Base-by-base conservation (phyloP, 2,113 vertebrate species). In the Epinephelus fuscoguttatus region DNA sequence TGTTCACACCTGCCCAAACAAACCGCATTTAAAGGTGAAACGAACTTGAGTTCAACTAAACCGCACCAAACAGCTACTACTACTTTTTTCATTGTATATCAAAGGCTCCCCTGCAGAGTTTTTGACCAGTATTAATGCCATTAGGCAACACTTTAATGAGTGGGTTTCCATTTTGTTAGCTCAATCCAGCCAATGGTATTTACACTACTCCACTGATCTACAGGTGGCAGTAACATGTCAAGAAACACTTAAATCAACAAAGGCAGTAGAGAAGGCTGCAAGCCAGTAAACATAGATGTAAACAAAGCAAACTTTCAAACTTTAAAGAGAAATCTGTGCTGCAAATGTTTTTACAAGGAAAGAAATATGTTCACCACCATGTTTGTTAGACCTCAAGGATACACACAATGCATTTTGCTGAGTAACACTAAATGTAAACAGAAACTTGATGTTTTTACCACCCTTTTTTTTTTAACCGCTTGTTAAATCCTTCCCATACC, bases 231-330 rank as follows among this genome's bases (percentile, higher is more conserved):
- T 21, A 72, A 57, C 14, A 30, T 14, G 30, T 56, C 33, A 56
- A 71, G 70, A 59, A 59, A 47, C 42, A 15, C 33, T 19, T n/a
- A 45, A n/a, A 53, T 30, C 33, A 64, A 27, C n/a, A 55, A 9
- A 15, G 17, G 17, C 55, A 19, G 10, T 4, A n/a, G 40, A 47
- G 55, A 19, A 47, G 10, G 37, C 45, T 23, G 57, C 42, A n/a
- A 33, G 21, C 30, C 59, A 37, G 4, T 75, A 40, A 63, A 63
- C 73, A 53, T 40, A 12, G 13, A 50, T 74, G 57, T 74, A 37
- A 52, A 61, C 27, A 37, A 49, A 60, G 13, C 2, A 62, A 37
- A 21, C 52, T 8, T 47, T 56, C 25, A 53, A 27, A 42, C 14
- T 18, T 45, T 49, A 19, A 60, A 71, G 19, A 52, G 4, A 63